A percentile compares a stretch with the other conserved stretches of the same genome.
Conservation (phyloP, 2,113 vertebrate species). For the Illadopsis cleaveri region DNA sequence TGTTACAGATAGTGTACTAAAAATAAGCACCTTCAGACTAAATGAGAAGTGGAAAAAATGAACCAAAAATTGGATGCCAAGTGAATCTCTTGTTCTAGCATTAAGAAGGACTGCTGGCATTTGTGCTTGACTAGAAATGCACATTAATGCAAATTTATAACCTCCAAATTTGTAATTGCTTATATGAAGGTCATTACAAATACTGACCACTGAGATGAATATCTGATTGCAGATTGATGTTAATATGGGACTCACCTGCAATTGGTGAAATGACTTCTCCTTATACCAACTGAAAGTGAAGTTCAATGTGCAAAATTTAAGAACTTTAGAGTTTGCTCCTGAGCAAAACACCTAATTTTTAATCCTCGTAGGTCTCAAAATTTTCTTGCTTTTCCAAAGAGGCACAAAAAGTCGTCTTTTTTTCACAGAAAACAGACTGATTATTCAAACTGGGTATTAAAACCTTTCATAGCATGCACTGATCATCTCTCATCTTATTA, state of each 20-base stretch:
- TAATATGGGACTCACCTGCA: not conserved
- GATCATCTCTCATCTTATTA: conserved; percentile 68
- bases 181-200: not conserved
- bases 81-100: not conserved
- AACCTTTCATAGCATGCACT: not conserved
- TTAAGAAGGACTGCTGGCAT: not conserved
- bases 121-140: not conserved
- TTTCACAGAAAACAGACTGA: not conserved
- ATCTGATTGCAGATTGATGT: not conserved
- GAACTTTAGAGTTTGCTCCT: not conserved
- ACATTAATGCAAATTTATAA: not conserved
- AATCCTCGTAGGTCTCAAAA: not conserved
- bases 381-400: not conserved
- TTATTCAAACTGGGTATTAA: conserved; percentile 26
- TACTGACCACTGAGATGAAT: not conserved
- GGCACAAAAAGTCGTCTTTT: not conserved
- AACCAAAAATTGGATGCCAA: not conserved
- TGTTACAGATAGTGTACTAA: not conserved
- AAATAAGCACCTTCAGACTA: not conserved
- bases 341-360: not conserved
- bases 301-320: not conserved
- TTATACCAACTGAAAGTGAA: not conserved
- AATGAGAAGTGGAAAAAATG: not conserved
- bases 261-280: not conserved
- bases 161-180: not conserved